phyloP scores from a whole-genome alignment of 2,113 vertebrate species.

The Amazona guildingii region DNA sequence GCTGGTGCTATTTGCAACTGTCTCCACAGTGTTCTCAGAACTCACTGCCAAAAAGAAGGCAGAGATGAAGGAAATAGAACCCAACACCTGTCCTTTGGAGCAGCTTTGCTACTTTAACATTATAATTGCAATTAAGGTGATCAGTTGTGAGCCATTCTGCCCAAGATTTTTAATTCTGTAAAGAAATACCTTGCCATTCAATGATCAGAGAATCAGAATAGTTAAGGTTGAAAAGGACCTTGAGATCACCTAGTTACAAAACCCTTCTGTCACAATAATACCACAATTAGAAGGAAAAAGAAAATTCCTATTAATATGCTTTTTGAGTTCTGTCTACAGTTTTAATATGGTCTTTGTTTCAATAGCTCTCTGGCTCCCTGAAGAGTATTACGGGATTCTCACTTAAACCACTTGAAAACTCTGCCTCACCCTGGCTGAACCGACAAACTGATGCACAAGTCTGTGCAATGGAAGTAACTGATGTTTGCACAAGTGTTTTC shows the following conservation, averaged over 20 bases:
- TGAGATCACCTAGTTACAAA: background rate
- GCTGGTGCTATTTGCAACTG: background rate
- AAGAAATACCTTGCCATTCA: background rate
- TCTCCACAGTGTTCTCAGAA: background rate
- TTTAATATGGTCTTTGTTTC: background rate
- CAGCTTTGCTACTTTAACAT: background rate
- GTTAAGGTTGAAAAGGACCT: background rate
- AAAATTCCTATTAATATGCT: background rate
- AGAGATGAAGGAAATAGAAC: background rate
- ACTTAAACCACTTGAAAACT: background rate
- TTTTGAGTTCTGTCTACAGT: background rate
- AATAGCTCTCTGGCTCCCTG: background rate
- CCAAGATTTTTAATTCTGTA: background rate
- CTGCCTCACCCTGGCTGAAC: background rate
- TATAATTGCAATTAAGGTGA: background rate
- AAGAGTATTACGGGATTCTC: background rate
- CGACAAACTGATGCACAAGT: background rate
- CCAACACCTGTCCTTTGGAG: background rate
- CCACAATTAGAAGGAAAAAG: background rate
- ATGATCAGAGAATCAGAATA: background rate
- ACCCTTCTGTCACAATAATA: background rate
- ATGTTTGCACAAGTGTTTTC: background rate
- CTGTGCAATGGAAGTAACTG: background rate
- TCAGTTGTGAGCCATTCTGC: background rate
- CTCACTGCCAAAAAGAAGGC: background rate